These are phyloP conservation scores for Egretta garzetta DNA, from an alignment of 2,113 vertebrate genomes.

Conservation along the genomic window DNA sequence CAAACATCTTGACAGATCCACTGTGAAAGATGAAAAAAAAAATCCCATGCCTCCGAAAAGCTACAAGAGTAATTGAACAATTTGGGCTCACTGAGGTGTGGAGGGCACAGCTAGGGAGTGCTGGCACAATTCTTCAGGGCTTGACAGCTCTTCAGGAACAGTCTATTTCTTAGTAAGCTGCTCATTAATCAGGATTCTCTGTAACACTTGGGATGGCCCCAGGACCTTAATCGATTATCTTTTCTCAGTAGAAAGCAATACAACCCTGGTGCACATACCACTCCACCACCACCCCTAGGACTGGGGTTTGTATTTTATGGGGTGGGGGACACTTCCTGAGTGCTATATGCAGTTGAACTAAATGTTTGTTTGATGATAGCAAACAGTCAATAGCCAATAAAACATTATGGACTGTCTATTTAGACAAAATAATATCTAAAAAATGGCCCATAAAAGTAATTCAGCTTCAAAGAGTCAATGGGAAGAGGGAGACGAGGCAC, in stretches of 20 bases:
- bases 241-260: background rate
- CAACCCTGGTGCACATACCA: background rate
- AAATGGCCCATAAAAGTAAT: background rate
- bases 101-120: background rate
- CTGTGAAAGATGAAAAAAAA: constrained; percentile 11
- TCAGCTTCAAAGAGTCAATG: background rate
- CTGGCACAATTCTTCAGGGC: constrained; percentile 30
- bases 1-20: background rate
- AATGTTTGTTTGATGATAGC: background rate
- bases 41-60: background rate
- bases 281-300: background rate
- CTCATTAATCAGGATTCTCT: constrained; percentile 37
- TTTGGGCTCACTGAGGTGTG: constrained; percentile 49
- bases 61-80: constrained; percentile 46
- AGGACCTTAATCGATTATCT: background rate
- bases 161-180: constrained; percentile 8
- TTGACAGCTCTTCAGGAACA: constrained; percentile 35
- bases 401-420: background rate
- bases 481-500: background rate
- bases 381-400: background rate
- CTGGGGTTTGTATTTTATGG: background rate
- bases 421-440: background rate
- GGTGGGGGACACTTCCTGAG: background rate
- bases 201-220: background rate
- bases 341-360: background rate